Base-by-base conservation (phyloP, 1,140 invertebrate species). In the Dinothrombium tinctorium region DNA sequence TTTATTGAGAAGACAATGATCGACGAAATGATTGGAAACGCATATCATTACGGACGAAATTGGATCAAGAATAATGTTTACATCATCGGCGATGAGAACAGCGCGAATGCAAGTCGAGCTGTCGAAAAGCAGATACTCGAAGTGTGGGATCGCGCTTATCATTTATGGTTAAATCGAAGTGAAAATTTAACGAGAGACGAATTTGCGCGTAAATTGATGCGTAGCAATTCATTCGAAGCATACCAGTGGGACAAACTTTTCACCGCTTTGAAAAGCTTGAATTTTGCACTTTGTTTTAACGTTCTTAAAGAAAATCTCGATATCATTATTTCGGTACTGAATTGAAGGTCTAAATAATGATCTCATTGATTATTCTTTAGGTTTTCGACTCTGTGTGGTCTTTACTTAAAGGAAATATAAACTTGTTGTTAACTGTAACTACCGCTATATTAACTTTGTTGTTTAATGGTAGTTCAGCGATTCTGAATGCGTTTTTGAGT, bases 231-330 rank as follows among this genome's bases (percentile, higher is more conserved):
- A 1, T 26, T 33, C 17, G 31, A 33, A 42, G 14, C 37, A 2
- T 44, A 44, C 29, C 23, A 39, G 21, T 81, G 73, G 68, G 69
- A 76, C 44, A 71, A 58, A 39, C 65, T 83, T 36, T 62, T 76
- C 37, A 71, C 73, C 32, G 69, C 72, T 44, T 60, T 82, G 12
- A 72, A 73, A 54, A 69, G 73, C n/a, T 71, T 84, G 45, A 74
- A 81, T 59, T 61, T 78, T 42, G 65, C 68, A 3, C 71, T 72
- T 20, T 62, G 86, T 42, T 68, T 76, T 45, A 67, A 70, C 26
- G 86, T 90, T 62, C 70, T 79, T 3, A 74, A 82, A 58, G 80
- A 86, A 31, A 95, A 98, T 59, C 69, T 94, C 32, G 86, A 82
- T 21, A 87, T 76, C 0, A 64, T 95, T 17, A 67, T 80, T 47